Evolutionary conservation across 2,113 vertebrate species (phyloP).

Genomic region (Crotalus viridis): DNA sequence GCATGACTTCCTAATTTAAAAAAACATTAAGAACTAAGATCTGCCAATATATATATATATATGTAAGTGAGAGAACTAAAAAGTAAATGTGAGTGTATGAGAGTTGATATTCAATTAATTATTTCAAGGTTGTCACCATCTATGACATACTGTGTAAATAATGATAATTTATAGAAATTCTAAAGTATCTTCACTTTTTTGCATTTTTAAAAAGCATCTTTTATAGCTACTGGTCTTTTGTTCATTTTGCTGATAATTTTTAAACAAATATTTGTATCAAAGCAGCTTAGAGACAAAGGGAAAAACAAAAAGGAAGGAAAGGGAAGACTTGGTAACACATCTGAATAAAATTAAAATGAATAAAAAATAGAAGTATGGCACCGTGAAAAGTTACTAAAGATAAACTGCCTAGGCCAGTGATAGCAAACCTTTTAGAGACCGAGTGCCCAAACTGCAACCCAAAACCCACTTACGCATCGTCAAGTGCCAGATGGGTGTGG

Average conservation of each 20-base stretch:
- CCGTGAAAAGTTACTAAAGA: not conserved
- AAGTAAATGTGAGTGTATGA: not conserved
- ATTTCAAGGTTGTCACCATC: conserved; percentile 57
- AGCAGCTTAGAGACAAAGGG: conserved; percentile 6
- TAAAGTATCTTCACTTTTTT: conserved; percentile 44
- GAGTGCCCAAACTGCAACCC: no score
- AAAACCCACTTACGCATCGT: no score
- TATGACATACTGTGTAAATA: conserved; percentile 53
- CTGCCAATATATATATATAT: conserved; percentile 60
- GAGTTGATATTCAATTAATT: conserved; percentile 53
- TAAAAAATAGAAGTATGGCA: not conserved
- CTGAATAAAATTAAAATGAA: not conserved
- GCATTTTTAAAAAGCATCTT: conserved; percentile 43
- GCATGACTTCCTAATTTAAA: not conserved
- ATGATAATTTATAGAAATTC: conserved; percentile 55
- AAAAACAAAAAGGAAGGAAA: not conserved
- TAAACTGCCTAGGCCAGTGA: not conserved
- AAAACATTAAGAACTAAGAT: conserved; percentile 5
- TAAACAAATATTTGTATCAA: conserved; percentile 35
- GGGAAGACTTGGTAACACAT: not conserved
- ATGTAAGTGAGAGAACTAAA: conserved; percentile 42
- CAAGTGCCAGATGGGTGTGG: no score
- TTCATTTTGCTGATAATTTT: conserved; percentile 50
- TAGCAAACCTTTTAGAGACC: no score
- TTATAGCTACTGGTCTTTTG: conserved; percentile 56